Evolutionary conservation across 2,113 vertebrate species (phyloP).

Genomic region (Mormyrus lacerda): DNA sequence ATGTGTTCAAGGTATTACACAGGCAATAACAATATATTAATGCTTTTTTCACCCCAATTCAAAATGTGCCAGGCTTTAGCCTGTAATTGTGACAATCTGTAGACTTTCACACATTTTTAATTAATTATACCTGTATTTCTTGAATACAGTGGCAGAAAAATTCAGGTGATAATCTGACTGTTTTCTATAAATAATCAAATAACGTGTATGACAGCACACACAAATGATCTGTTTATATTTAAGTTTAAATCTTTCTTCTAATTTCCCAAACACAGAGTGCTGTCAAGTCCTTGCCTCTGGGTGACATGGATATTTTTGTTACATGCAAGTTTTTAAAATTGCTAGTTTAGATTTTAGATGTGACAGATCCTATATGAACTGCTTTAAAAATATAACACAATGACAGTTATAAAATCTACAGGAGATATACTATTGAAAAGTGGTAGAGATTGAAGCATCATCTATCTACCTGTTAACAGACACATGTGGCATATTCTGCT

Average conservation of each 20-base stretch:
- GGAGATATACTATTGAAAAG: background rate
- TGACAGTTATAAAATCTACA: background rate
- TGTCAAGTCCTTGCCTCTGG: background rate
- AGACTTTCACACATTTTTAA: background rate
- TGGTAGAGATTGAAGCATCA: background rate
- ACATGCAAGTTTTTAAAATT: slow-evolving; percentile 9
- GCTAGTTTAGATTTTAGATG: background rate
- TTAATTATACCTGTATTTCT: background rate
- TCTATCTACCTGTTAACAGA: background rate
- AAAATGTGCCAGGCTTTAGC: background rate
- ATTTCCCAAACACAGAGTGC: background rate
- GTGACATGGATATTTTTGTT: slow-evolving; percentile 9
- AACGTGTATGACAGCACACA: background rate
- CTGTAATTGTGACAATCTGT: background rate
- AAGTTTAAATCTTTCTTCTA: background rate
- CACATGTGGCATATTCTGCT: slow-evolving; percentile 1
- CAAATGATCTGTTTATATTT: background rate
- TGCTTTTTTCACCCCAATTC: background rate
- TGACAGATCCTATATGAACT: background rate
- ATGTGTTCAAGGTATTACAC: background rate
- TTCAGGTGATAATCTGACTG: background rate
- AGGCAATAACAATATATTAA: background rate
- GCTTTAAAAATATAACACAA: background rate
- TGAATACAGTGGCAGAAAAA: background rate
- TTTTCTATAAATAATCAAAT: background rate